Percentiles rank a stretch among this genome's conserved stretches.
These are phyloP conservation scores for Laspeyria flexula DNA, from an alignment of 2,888 invertebrate genomes.

Conservation along the genomic window DNA sequence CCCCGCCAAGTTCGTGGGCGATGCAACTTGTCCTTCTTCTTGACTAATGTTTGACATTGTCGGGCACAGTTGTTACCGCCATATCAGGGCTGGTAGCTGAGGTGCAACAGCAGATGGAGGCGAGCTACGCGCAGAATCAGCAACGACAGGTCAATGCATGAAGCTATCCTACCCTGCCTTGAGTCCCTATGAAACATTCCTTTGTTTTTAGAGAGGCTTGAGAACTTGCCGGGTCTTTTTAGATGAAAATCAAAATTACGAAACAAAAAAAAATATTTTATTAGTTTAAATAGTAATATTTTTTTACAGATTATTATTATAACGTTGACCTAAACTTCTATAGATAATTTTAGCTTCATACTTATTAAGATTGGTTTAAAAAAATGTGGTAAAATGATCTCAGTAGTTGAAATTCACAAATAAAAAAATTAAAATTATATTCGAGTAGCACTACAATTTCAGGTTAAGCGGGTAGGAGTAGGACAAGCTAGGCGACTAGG, in stretches of 20 bases:
- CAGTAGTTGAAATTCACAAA: too few species aligned
- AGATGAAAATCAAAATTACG: background rate
- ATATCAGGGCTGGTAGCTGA: conserved; percentile 93
- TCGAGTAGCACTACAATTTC: too few species aligned
- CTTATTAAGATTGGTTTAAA: too few species aligned
- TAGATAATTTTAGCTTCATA: too few species aligned
- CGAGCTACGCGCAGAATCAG: conserved; percentile 80
- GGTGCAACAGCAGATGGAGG: conserved; percentile 91
- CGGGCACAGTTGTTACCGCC: conserved; percentile 90
- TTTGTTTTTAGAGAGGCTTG: background rate
- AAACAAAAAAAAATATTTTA: too few species aligned
- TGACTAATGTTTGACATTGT: conserved; percentile 55
- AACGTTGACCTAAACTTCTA: too few species aligned
- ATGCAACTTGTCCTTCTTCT: conserved; percentile 11
- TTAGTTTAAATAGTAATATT: too few species aligned
- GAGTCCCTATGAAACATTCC: background rate
- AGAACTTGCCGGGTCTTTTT: background rate
- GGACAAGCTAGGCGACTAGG: background rate
- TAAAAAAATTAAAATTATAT: too few species aligned
- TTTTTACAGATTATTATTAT: too few species aligned
- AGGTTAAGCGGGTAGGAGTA: too few species aligned
- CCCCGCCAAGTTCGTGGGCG: background rate
- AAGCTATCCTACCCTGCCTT: conserved; percentile 30
- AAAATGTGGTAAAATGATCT: too few species aligned
- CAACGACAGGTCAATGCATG: conserved; percentile 85